Evolutionary conservation across 2,797 vertebrate genomes (phyloP).

Genomic region (Acanthurus tractus): DNA sequence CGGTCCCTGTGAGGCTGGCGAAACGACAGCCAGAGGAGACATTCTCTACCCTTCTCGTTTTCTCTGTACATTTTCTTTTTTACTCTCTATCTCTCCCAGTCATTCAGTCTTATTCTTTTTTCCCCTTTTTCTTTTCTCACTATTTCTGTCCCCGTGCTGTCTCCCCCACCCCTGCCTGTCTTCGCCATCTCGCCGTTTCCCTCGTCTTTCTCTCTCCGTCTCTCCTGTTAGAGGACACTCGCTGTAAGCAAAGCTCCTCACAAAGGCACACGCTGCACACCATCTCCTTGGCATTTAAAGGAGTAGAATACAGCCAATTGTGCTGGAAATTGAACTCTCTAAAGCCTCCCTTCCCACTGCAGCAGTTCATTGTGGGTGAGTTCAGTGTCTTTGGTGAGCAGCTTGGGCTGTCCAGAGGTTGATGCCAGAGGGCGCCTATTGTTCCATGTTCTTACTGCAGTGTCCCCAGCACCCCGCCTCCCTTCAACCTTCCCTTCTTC

Average conservation of each 20-base stretch:
- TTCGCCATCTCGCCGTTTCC: slow-evolving; percentile 55
- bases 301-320: slow-evolving; percentile 87
- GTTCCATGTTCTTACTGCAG: slow-evolving; percentile 75
- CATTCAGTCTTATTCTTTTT: slow-evolving; percentile 68
- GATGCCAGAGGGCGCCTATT: slow-evolving; percentile 83
- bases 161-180: slow-evolving; percentile 54
- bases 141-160: slow-evolving; percentile 70
- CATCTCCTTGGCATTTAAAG: slow-evolving; percentile 87
- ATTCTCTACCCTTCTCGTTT: slow-evolving; percentile 71
- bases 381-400: slow-evolving; percentile 83
- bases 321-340: slow-evolving; percentile 89
- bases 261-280: slow-evolving; percentile 82
- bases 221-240: slow-evolving; percentile 82
- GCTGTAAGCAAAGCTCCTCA: slow-evolving; percentile 82
- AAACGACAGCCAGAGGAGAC: slow-evolving; percentile 78
- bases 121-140: slow-evolving; percentile 69
- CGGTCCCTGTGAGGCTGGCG: slow-evolving; percentile 74
- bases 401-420: slow-evolving; percentile 81
- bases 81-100: slow-evolving; percentile 62
- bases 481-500: slow-evolving; percentile 66
- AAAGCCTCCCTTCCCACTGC: slow-evolving; percentile 84
- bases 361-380: slow-evolving; percentile 85
- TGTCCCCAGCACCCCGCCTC: slow-evolving; percentile 58
- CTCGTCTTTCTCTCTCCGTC: slow-evolving; percentile 71
- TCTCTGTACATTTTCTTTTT: slow-evolving; percentile 45